Conservation (phyloP, 2,888 invertebrate genomes). For the Andrena chrysosceles region DNA sequence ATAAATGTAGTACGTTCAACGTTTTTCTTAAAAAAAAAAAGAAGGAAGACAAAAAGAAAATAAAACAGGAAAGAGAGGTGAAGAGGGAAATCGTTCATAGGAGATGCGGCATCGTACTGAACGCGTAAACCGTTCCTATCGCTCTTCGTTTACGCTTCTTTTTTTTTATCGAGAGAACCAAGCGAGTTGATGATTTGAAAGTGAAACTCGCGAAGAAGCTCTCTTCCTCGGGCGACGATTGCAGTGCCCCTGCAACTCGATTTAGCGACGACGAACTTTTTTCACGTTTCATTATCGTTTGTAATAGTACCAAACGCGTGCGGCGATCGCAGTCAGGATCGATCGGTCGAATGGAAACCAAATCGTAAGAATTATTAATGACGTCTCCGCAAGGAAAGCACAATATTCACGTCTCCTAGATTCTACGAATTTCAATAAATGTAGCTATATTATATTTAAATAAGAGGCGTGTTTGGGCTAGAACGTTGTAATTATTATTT, state of each 20-base stretch:
- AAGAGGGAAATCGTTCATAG: conserved; percentile 51
- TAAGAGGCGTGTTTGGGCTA: conserved; percentile 75
- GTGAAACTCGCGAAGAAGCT: conserved; percentile 37
- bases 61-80: conserved; percentile 22
- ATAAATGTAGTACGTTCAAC: conserved; percentile 65
- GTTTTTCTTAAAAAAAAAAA: conserved; percentile 60
- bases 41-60: conserved; percentile 36
- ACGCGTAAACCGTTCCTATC: conserved; percentile 75
- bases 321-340: conserved; percentile 56
- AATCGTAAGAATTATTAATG: conserved; percentile 59
- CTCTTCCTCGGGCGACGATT: conserved; percentile 64
- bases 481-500: conserved; percentile 82
- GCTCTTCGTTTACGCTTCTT: conserved; percentile 74
- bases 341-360: conserved; percentile 53
- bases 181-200: conserved; percentile 33
- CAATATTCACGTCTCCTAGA: conserved; percentile 67
- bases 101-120: conserved; percentile 66
- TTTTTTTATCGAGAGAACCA: conserved; percentile 52
- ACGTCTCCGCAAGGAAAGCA: conserved; percentile 62
- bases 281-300: conserved; percentile 69
- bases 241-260: conserved; percentile 64
- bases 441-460: conserved; percentile 71
- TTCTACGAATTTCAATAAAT: conserved; percentile 63
- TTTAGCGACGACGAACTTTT: conserved; percentile 61
- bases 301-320: conserved; percentile 63